phyloP scores from a whole-genome alignment of 2,888 invertebrate genomes.

The Xylophagus ater region DNA sequence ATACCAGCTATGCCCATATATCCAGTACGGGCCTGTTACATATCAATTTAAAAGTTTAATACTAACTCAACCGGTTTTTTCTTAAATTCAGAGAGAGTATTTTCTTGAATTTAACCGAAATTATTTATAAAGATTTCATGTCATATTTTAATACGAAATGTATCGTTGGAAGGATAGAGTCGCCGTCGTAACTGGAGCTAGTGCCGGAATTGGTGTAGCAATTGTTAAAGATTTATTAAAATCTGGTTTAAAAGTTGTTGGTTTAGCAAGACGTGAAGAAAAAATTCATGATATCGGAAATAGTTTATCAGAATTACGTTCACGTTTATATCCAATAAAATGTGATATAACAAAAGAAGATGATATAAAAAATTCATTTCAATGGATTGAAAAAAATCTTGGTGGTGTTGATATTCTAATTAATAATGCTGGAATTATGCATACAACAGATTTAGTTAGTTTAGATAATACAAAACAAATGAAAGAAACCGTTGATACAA shows the following conservation, averaged over 20 bases:
- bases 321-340: slow-evolving; percentile 26
- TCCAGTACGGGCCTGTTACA: too few species aligned
- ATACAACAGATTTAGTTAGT: slow-evolving; percentile 22
- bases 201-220: slow-evolving; percentile 50
- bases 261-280: slow-evolving; percentile 42
- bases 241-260: slow-evolving; percentile 45
- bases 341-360: slow-evolving; percentile 46
- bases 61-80: too few species aligned
- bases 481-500: slow-evolving; percentile 34
- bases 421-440: slow-evolving; percentile 46
- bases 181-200: slow-evolving; percentile 54
- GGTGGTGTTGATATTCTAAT: slow-evolving; percentile 48
- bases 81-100: too few species aligned
- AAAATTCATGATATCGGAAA: slow-evolving; percentile 33
- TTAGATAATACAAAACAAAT: slow-evolving; percentile 25
- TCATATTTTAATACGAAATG: too few species aligned
- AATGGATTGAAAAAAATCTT: slow-evolving; percentile 40
- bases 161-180: slow-evolving; percentile 50
- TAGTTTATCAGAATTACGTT: slow-evolving; percentile 23
- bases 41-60: too few species aligned
- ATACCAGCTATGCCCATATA: too few species aligned
- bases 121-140: too few species aligned
- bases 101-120: too few species aligned
- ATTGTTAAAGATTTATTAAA: slow-evolving; percentile 38
- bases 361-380: slow-evolving; percentile 44